Base-by-base conservation (phyloP, 1,140 invertebrate genomes). In the Intoshia linei region DNA sequence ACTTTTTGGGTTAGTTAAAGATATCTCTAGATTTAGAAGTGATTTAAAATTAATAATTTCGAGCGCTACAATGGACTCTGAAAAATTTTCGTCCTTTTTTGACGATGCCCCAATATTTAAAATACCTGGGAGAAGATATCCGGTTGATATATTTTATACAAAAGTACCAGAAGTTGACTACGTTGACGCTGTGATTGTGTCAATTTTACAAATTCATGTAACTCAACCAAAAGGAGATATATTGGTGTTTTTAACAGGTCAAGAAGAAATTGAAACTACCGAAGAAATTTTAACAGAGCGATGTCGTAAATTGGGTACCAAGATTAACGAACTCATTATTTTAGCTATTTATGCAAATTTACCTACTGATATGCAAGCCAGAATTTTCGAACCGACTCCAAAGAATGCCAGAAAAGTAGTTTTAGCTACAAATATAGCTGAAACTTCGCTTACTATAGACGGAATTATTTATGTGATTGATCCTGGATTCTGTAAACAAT, bases 381-480 rank as follows among this genome's bases (percentile, higher is more conserved):
- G 92, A 58, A 92, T 92, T 47, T 92, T 93, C 58, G 72, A 79
- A 47, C 77, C 78, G 0, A 90, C 84, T 11, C 84, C 83, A 29
- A 71, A 74, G 18, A 74, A 76, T 40, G 77, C 83, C 1, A 65
- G 87, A 46, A 98, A 69, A 59, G 69, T 92, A 19, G 71, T 95
- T 14, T 57, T 98, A 17, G 87, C 87, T 1, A 98, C 90, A 17
- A 98, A 98, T 53, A 98, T 98, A 50, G 90, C 90, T 1, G 84
- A 95, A 62, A 98, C 90, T 15, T 93, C 84, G 3, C 60, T 98
- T 7, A 98, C 90, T 1, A 98, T 98, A 45, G 87, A 98, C 53
- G 92, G 92, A 46, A 95, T 98, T 42, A 74, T 79, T 34, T 98
- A 87, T 62, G 90, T 98, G 0, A 92, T 98, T 44, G 90, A 98